Percentiles rank a stretch among this genome's conserved stretches.
These are phyloP conservation scores for Drosophila orena DNA, from an alignment of 1,140 invertebrate species.

Conservation along the genomic window DNA sequence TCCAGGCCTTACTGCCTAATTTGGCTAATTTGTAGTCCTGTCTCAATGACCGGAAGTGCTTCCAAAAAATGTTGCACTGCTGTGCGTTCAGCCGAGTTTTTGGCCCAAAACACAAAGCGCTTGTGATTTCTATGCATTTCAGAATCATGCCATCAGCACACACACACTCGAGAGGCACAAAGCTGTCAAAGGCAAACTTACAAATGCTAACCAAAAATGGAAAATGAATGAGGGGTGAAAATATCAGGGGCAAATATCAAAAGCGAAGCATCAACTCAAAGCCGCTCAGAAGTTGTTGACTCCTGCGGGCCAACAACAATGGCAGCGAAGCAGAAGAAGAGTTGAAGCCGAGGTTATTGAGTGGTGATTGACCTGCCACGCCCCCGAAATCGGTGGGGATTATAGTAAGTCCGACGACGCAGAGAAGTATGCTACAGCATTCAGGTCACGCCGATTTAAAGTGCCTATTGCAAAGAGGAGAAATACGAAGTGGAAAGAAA, in stretches of 20 bases:
- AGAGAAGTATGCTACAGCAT: constrained; percentile 61
- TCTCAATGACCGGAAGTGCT: constrained; percentile 18
- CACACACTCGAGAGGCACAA: constrained; percentile 7
- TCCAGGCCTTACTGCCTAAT: no score
- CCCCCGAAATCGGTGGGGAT: constrained; percentile 2
- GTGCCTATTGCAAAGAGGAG: constrained; percentile 23
- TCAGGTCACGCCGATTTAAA: constrained; percentile 34
- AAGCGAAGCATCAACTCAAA: constrained; percentile 36
- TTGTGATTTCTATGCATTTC: constrained; percentile 50
- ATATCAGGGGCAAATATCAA: constrained; percentile 25
- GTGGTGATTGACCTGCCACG: constrained; percentile 66
- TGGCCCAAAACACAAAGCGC: constrained; percentile 28
- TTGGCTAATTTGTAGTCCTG: not conserved
- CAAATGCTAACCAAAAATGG: constrained; percentile 38
- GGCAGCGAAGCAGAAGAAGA: constrained; percentile 50
- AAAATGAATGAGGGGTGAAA: constrained; percentile 32
- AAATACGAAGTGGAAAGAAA: constrained; percentile 3
- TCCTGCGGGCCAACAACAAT: constrained; percentile 28
- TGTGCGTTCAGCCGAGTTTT: constrained; percentile 8
- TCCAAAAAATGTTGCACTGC: constrained; percentile 39
- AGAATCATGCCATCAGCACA: constrained; percentile 41
- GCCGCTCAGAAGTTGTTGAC: constrained; percentile 41
- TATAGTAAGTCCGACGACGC: constrained; percentile 21
- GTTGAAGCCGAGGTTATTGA: constrained; percentile 53
- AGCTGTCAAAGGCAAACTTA: constrained; percentile 75